These are phyloP conservation scores for Drosophila atroscutellata DNA, from an alignment of 2,888 invertebrate species.

Conservation along the genomic window DNA sequence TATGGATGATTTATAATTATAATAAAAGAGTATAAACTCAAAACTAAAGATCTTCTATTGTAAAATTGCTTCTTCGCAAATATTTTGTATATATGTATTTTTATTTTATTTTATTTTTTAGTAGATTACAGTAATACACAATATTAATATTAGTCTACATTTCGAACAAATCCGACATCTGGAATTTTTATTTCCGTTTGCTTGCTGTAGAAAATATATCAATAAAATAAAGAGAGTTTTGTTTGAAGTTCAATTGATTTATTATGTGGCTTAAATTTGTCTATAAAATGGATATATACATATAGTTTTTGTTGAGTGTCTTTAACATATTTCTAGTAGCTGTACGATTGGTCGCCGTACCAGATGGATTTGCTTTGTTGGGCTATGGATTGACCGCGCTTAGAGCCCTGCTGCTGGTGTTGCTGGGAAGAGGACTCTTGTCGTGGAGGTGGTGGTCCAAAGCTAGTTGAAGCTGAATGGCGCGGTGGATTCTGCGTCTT, in stretches of 20 bases:
- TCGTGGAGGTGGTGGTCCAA: not conserved
- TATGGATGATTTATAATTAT: no score
- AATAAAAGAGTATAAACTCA: no score
- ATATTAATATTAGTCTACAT: no score
- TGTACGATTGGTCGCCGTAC: not conserved
- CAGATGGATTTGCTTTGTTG: not conserved
- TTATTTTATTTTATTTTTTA: no score
- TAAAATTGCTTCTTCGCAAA: no score
- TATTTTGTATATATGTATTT: no score
- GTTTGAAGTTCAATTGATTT: not conserved
- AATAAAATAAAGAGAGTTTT: not conserved
- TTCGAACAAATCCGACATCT: not conserved
- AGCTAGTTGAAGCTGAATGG: not conserved
- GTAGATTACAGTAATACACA: no score
- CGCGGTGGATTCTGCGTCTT: not conserved
- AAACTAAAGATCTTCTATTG: no score
- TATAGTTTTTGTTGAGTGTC: not conserved
- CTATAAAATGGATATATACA: not conserved
- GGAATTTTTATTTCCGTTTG: not conserved
- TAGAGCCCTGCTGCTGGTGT: slow-evolving; percentile 16
- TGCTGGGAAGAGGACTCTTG: slow-evolving; percentile 20
- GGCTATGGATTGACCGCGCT: slow-evolving; percentile 6
- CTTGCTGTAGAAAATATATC: not conserved
- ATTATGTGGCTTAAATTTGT: not conserved
- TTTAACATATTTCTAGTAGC: slow-evolving; percentile 22